phyloP scores from a whole-genome alignment of 2,888 invertebrate genomes.

The Nyleta sp. region DNA sequence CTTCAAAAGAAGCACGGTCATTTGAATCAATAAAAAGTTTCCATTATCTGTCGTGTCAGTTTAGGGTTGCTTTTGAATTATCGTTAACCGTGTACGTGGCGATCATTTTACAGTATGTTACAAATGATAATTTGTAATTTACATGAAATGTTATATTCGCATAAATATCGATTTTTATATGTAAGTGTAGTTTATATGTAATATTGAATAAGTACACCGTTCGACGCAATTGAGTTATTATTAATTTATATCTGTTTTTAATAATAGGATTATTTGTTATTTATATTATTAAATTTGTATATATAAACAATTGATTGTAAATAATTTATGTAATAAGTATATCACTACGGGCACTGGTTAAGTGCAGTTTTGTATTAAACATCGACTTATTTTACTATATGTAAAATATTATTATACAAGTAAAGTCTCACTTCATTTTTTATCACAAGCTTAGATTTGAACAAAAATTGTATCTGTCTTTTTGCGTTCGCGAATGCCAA shows the following conservation, averaged over 20 bases:
- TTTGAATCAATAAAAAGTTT: constrained; percentile 27
- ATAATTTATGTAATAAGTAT: too few relatives aligned
- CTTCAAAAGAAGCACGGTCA: constrained; percentile 21
- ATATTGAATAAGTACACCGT: constrained; percentile 22
- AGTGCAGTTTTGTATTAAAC: too few relatives aligned
- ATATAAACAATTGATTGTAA: too few relatives aligned
- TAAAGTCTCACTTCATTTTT: too few relatives aligned
- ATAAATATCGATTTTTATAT: constrained; percentile 13
- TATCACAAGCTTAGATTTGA: too few relatives aligned
- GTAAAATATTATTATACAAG: too few relatives aligned
- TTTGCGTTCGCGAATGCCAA: background rate
- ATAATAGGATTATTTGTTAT: background rate
- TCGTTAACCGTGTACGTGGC: background rate
- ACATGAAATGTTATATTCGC: constrained; percentile 22
- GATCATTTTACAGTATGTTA: constrained; percentile 32
- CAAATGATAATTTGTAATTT: constrained; percentile 21
- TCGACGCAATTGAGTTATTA: background rate
- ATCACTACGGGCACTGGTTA: too few relatives aligned
- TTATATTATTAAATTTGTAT: background rate
- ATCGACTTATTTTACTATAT: too few relatives aligned
- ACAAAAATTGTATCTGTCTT: background rate
- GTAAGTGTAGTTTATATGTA: constrained; percentile 6
- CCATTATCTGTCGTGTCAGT: constrained; percentile 14
- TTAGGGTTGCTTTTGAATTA: background rate
- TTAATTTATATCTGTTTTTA: constrained; percentile 4